phyloP scores from a whole-genome alignment of 2,797 vertebrate species.

The Centroberyx gerrardi region DNA sequence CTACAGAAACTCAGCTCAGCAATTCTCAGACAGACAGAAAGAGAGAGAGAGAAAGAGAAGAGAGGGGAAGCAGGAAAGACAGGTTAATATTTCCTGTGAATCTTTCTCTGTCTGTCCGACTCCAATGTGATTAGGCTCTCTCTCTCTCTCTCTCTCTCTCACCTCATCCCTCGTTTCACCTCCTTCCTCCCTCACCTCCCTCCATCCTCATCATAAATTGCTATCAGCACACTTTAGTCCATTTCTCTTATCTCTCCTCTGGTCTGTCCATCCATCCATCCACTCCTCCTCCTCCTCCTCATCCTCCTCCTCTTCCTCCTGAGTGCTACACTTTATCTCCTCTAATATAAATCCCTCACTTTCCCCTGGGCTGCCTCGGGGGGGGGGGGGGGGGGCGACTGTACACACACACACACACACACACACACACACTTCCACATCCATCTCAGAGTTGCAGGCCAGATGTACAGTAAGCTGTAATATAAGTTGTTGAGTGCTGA shows the following conservation, averaged over 20 bases:
- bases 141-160: constrained; percentile 6
- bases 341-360: constrained; percentile 30
- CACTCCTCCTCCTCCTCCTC: background rate
- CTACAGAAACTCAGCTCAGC: constrained; percentile 56
- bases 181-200: background rate
- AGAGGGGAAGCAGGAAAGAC: constrained; percentile 26
- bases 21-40: constrained; percentile 14
- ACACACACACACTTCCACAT: constrained; percentile 25
- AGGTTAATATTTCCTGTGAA: constrained; percentile 47
- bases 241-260: constrained; percentile 11
- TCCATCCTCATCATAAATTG: background rate
- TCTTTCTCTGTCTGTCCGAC: constrained; percentile 2
- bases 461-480: constrained; percentile 38
- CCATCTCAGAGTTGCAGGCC: constrained; percentile 9
- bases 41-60: constrained; percentile 22
- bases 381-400: too few species aligned
- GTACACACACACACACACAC: constrained; percentile 26
- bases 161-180: background rate
- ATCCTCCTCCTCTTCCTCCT: constrained; percentile 38
- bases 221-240: background rate
- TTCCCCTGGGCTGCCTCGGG: constrained; percentile 16
- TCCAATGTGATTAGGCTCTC: background rate
- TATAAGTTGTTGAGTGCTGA: constrained; percentile 39
- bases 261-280: constrained; percentile 5
- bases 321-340: constrained; percentile 57